Conservation (phyloP, 2,888 invertebrate species). For the Ctena decussata region DNA sequence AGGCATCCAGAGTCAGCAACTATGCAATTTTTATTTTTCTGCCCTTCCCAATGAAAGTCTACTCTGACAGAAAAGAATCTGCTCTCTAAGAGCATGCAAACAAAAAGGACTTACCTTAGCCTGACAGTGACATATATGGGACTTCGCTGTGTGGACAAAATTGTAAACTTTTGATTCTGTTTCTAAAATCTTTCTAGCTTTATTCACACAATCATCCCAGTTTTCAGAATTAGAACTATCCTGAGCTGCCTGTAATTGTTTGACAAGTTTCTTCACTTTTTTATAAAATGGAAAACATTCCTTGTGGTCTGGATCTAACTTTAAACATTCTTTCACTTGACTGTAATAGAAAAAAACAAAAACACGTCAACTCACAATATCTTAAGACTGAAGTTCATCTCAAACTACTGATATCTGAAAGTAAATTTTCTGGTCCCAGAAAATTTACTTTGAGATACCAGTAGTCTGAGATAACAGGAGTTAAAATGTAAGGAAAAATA, state of each 20-base stretch:
- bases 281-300: slow-evolving; percentile 98
- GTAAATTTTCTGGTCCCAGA: too few relatives aligned
- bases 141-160: slow-evolving; percentile 89
- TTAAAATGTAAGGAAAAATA: too few relatives aligned
- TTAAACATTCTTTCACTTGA: slow-evolving; percentile 98
- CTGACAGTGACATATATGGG: slow-evolving; percentile 93
- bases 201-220: slow-evolving; percentile 86
- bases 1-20: too few relatives aligned
- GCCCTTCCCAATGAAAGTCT: too few relatives aligned
- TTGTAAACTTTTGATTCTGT: slow-evolving; percentile 90
- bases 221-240: slow-evolving; percentile 81
- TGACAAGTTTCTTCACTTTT: slow-evolving; percentile 97
- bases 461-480: too few relatives aligned
- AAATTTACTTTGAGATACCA: too few relatives aligned
- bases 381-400: too few relatives aligned
- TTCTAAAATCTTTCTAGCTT: slow-evolving; percentile 90
- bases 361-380: too few relatives aligned
- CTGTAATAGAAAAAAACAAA: slow-evolving; percentile 85
- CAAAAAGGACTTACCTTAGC: slow-evolving; percentile 87
- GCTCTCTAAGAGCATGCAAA: too few relatives aligned
- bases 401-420: too few relatives aligned
- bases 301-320: slow-evolving; percentile 99
- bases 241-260: slow-evolving; percentile 89
- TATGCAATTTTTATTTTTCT: too few relatives aligned
- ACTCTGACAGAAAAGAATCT: too few relatives aligned